Evolutionary conservation across 2,797 vertebrate species (phyloP).

Genomic region (Cyprinodon diabolis): DNA sequence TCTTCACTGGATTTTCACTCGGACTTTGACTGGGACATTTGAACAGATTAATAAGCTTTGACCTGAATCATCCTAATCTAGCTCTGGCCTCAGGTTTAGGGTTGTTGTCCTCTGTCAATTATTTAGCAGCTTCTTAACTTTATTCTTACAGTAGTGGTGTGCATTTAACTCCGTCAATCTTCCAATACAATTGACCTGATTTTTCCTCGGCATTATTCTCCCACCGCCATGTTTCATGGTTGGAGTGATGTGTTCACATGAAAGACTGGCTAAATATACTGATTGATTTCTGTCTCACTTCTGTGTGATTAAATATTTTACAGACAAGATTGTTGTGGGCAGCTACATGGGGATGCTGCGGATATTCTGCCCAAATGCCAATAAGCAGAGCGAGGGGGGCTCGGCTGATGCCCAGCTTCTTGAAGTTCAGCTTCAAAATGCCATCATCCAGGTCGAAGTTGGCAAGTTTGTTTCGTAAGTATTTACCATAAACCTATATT

Average conservation of each 20-base stretch:
- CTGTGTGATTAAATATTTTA: constrained; percentile 19
- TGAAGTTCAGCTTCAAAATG: constrained; percentile 89
- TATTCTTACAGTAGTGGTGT: not conserved
- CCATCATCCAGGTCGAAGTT: constrained; percentile 92
- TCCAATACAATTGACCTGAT: too few species aligned
- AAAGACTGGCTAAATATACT: not conserved
- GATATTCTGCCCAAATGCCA: constrained; percentile 87
- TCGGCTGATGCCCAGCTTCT: constrained; percentile 88
- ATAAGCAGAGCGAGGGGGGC: constrained; percentile 79
- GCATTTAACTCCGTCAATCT: not conserved
- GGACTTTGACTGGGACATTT: not conserved
- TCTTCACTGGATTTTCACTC: not conserved
- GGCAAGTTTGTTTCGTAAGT: constrained; percentile 99
- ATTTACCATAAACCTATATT: not conserved
- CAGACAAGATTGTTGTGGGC: constrained; percentile 95
- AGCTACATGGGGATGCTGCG: constrained; percentile 93
- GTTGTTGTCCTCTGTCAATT: not conserved
- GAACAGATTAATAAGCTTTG: not conserved
- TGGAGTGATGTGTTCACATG: not conserved
- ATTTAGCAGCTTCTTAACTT: not conserved
- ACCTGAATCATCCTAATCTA: not conserved
- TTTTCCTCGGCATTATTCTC: not conserved
- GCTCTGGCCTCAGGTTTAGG: not conserved
- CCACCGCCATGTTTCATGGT: not conserved
- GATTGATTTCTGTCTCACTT: not conserved